Conservation (phyloP, 1,140 invertebrate species). For the Diorhabda elongata region DNA sequence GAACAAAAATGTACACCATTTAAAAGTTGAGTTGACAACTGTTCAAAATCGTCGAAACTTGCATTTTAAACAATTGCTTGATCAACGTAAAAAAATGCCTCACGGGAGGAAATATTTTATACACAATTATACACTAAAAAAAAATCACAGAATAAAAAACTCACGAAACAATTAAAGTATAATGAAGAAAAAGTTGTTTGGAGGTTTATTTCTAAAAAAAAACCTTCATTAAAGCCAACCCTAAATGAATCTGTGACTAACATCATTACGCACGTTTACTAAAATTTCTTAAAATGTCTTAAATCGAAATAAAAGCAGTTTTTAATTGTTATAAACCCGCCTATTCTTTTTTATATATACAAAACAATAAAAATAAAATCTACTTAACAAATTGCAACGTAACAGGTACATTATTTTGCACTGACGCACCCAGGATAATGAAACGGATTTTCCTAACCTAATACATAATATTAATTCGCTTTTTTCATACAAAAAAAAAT, state of each 20-base stretch:
- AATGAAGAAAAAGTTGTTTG: slow-evolving; percentile 7
- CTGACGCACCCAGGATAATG: neutral
- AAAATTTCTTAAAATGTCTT: neutral
- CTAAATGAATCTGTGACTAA: slow-evolving; percentile 17
- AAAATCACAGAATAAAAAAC: slow-evolving; percentile 40
- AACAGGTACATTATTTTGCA: slow-evolving; percentile 39
- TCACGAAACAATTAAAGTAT: slow-evolving; percentile 32
- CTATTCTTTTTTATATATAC: slow-evolving; percentile 30
- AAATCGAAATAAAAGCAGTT: neutral
- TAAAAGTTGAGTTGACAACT: slow-evolving; percentile 22
- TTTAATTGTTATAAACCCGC: slow-evolving; percentile 32
- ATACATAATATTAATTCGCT: no score
- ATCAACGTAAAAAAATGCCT: slow-evolving; percentile 15
- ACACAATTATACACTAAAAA: slow-evolving; percentile 35
- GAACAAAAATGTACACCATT: slow-evolving; percentile 31
- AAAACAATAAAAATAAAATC: slow-evolving; percentile 45
- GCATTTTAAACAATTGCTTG: neutral
- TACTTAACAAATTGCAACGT: slow-evolving; percentile 45
- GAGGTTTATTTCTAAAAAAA: neutral
- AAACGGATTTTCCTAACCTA: no score
- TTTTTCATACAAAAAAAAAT: no score
- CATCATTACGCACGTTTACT: slow-evolving; percentile 1
- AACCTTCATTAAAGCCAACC: neutral
- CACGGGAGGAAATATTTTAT: slow-evolving; percentile 23
- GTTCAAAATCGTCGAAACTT: slow-evolving; percentile 9